These are phyloP conservation scores for Nyleta sp. DNA, from an alignment of 2,888 invertebrate species.

Conservation along the genomic window DNA sequence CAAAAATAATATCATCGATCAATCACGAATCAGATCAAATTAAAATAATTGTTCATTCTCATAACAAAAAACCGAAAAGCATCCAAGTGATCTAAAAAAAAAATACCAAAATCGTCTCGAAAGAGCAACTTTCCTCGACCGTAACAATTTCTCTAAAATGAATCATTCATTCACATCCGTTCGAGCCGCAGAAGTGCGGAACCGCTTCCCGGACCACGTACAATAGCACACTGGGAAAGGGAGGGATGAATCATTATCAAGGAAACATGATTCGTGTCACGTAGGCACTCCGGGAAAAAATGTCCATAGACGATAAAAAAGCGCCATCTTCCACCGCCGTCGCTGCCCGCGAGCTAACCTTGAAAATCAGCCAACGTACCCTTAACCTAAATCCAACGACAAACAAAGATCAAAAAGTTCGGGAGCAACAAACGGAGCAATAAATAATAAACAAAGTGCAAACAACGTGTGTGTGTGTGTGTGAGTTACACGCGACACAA, in stretches of 20 bases:
- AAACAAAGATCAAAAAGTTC: not conserved
- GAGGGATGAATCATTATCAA: conserved; percentile 39
- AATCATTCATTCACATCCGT: too few relatives aligned
- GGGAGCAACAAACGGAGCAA: not conserved
- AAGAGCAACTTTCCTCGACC: too few relatives aligned
- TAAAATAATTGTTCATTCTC: too few relatives aligned
- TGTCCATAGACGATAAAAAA: not conserved
- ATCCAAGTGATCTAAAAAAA: too few relatives aligned
- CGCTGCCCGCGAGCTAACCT: not conserved
- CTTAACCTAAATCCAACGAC: not conserved
- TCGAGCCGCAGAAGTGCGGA: not conserved
- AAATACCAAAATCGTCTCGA: too few relatives aligned
- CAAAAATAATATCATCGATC: too few relatives aligned
- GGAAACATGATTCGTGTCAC: conserved; percentile 55
- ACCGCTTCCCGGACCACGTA: conserved; percentile 1
- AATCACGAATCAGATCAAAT: too few relatives aligned
- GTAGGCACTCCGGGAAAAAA: conserved; percentile 38
- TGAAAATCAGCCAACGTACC: not conserved
- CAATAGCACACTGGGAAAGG: conserved; percentile 10
- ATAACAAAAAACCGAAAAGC: too few relatives aligned
- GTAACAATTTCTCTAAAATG: too few relatives aligned
- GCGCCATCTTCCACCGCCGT: not conserved
- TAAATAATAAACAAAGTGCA: conserved; percentile 6
- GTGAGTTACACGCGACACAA: not conserved
- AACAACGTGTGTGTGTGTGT: not conserved